phyloP scores from a whole-genome alignment of 1,140 invertebrate genomes.

The Psix sp. region DNA sequence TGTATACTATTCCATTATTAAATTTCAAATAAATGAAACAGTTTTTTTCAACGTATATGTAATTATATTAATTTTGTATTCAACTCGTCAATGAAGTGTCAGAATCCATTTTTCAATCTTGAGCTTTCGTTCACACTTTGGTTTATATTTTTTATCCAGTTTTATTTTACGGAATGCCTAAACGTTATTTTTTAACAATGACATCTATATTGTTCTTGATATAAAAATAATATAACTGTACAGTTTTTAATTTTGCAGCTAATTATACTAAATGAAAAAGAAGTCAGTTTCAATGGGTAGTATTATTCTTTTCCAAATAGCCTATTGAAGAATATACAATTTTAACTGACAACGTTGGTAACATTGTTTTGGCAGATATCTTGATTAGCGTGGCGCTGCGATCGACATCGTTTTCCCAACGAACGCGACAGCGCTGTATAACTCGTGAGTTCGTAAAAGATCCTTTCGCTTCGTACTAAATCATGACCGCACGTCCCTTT shows the following conservation, averaged over 20 bases:
- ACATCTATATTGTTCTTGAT: too few relatives aligned
- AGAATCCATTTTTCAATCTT: slow-evolving; percentile 30
- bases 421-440: slow-evolving; percentile 43
- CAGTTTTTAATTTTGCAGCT: too few relatives aligned
- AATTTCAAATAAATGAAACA: slow-evolving; percentile 50
- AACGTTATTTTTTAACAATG: too few relatives aligned
- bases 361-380: slow-evolving; percentile 51
- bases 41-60: slow-evolving; percentile 36
- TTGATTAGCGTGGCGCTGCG: slow-evolving; percentile 52
- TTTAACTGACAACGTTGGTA: slow-evolving; percentile 21
- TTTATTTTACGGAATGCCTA: too few relatives aligned
- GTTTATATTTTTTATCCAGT: slow-evolving; percentile 5
- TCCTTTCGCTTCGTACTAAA: slow-evolving; percentile 70
- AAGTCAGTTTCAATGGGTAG: too few relatives aligned
- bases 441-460: slow-evolving; percentile 59
- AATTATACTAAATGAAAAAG: too few relatives aligned
- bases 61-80: slow-evolving; percentile 56
- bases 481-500: slow-evolving; percentile 74
- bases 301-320: too few relatives aligned
- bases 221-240: too few relatives aligned
- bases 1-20: slow-evolving; percentile 53
- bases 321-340: not conserved
- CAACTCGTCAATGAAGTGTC: slow-evolving; percentile 50
- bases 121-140: not conserved
- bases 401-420: slow-evolving; percentile 46